Conservation (phyloP, 2,113 vertebrate genomes). For the Ploceus nigricollis region DNA sequence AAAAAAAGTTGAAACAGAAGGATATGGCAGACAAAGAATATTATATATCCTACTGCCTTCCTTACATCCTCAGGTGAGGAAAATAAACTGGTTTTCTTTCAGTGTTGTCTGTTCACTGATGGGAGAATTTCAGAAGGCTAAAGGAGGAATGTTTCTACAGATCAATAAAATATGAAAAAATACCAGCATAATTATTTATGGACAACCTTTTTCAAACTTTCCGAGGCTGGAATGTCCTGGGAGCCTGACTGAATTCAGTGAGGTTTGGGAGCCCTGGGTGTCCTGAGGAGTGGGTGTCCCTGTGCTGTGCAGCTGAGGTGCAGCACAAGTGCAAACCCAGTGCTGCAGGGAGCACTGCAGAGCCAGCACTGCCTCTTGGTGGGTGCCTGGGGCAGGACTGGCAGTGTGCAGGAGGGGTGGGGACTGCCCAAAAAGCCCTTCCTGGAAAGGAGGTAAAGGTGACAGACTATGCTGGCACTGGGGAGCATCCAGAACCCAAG, state of each 20-base stretch:
- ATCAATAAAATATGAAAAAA: neutral
- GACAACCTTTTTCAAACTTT: neutral
- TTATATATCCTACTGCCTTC: neutral
- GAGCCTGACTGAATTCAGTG: neutral
- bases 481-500: neutral
- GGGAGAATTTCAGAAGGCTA: neutral
- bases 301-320: neutral
- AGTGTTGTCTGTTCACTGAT: neutral
- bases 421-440: neutral
- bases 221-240: neutral
- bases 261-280: neutral
- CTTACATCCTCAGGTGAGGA: neutral
- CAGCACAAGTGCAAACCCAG: neutral
- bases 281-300: neutral
- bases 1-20: neutral
- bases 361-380: fast-evolving
- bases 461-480: neutral
- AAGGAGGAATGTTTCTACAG: neutral
- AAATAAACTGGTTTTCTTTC: neutral
- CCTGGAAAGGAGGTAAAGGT: neutral
- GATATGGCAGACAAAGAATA: neutral
- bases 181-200: neutral
- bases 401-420: neutral
- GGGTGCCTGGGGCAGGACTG: neutral
- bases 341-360: neutral